Conservation (phyloP, 2,888 invertebrate genomes). For the Sinohyriopsis cumingii region DNA sequence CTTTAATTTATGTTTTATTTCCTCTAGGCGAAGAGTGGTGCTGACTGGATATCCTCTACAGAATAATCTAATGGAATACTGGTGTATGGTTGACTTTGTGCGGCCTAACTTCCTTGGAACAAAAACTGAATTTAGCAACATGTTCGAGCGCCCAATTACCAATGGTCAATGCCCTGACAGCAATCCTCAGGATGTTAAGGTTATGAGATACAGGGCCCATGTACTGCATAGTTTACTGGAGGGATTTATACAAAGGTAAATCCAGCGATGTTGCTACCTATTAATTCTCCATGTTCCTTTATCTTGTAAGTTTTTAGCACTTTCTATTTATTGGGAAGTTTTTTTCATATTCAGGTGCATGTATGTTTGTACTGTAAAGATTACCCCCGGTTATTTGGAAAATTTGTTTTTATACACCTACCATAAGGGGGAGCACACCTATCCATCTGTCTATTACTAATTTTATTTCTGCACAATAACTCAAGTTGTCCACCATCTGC, state of each 20-base stretch:
- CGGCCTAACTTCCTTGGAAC: slow-evolving; percentile 97
- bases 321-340: background rate
- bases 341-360: background rate
- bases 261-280: background rate
- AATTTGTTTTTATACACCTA: no score
- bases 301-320: background rate
- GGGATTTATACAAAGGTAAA: slow-evolving; percentile 89
- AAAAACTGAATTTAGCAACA: slow-evolving; percentile 96
- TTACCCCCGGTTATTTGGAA: no score
- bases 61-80: slow-evolving; percentile 91
- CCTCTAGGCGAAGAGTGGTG: slow-evolving; percentile 86
- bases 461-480: no score
- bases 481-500: no score
- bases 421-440: no score
- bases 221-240: slow-evolving; percentile 94
- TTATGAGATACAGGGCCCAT: slow-evolving; percentile 96
- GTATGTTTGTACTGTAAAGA: no score
- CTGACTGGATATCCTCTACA: slow-evolving; percentile 98
- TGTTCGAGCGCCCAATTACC: slow-evolving; percentile 98
- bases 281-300: background rate
- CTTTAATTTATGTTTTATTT: no score
- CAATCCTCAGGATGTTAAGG: slow-evolving; percentile 91
- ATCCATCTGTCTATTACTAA: no score
- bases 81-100: slow-evolving; percentile 99
- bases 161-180: slow-evolving; percentile 99